Conservation (phyloP, 2,113 vertebrate species). For the Melospiza melodia region DNA sequence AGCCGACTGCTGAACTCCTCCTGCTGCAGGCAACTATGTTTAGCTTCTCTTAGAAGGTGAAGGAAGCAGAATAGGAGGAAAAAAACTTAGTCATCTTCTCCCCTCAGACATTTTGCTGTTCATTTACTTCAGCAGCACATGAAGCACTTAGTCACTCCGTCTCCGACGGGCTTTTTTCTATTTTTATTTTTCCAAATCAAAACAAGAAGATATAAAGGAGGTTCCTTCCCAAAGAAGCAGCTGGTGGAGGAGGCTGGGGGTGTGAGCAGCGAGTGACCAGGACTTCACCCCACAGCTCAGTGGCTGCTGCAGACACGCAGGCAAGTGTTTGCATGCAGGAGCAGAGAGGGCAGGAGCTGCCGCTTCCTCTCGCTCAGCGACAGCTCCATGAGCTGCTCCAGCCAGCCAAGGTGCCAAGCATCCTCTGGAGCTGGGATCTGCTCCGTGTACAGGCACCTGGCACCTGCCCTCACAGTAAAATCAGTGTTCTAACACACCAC, state of each 20-base stretch:
- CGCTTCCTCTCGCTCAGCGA: neutral
- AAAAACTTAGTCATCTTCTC: conserved; percentile 47
- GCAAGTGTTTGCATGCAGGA: neutral
- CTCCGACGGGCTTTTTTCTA: neutral
- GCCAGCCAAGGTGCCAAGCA: neutral
- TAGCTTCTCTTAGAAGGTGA: conserved; percentile 7
- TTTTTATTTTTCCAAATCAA: neutral
- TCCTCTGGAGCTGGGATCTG: neutral
- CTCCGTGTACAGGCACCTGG: neutral
- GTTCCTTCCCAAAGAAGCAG: neutral
- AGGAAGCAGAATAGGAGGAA: conserved; percentile 36
- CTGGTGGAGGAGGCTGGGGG: neutral
- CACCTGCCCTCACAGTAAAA: neutral
- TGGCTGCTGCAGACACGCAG: neutral
- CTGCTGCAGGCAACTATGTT: neutral
- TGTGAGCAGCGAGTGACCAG: neutral
- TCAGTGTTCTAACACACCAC: neutral
- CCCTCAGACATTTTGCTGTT: conserved; percentile 29
- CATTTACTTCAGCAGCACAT: neutral
- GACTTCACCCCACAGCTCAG: neutral
- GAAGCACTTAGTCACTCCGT: conserved; percentile 15
- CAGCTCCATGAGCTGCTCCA: neutral
- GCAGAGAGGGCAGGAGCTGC: neutral
- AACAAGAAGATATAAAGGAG: neutral
- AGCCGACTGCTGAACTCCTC: neutral